These are phyloP conservation scores for Lophius americanus DNA, from an alignment of 2,797 vertebrate species.

Conservation along the genomic window DNA sequence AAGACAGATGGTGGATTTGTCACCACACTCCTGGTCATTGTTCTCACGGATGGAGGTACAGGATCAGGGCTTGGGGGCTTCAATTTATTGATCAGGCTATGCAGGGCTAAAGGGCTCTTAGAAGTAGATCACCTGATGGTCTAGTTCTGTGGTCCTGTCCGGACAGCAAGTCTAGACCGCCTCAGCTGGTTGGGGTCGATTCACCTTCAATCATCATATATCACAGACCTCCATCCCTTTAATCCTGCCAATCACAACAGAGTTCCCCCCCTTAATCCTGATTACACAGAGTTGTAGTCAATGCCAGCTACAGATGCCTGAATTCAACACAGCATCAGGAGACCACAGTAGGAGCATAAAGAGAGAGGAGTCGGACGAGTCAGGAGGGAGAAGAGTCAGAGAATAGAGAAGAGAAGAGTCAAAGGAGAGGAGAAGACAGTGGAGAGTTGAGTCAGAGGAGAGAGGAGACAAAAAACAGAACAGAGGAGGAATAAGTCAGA, in stretches of 20 bases:
- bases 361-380: not conserved
- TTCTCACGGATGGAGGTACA: too few species aligned
- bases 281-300: constrained; percentile 78
- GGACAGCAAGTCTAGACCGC: too few species aligned
- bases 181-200: constrained; percentile 57
- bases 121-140: too few species aligned
- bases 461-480: not conserved
- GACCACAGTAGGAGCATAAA: not conserved
- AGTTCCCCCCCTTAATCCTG: constrained; percentile 89
- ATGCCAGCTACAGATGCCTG: constrained; percentile 34
- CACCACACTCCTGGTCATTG: too few species aligned
- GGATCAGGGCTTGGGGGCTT: too few species aligned
- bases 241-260: constrained; percentile 74
- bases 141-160: too few species aligned
- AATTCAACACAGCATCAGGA: not conserved
- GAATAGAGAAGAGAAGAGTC: not conserved
- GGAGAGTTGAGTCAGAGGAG: not conserved
- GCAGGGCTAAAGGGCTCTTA: too few species aligned
- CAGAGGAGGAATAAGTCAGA: too few species aligned
- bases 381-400: not conserved
- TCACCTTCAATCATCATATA: constrained; percentile 92
- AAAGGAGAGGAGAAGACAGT: not conserved
- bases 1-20: too few species aligned
- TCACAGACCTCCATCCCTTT: constrained; percentile 89
- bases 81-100: too few species aligned